Base-by-base conservation (phyloP, 2,113 vertebrate genomes). In the Emydura subglobosa region DNA sequence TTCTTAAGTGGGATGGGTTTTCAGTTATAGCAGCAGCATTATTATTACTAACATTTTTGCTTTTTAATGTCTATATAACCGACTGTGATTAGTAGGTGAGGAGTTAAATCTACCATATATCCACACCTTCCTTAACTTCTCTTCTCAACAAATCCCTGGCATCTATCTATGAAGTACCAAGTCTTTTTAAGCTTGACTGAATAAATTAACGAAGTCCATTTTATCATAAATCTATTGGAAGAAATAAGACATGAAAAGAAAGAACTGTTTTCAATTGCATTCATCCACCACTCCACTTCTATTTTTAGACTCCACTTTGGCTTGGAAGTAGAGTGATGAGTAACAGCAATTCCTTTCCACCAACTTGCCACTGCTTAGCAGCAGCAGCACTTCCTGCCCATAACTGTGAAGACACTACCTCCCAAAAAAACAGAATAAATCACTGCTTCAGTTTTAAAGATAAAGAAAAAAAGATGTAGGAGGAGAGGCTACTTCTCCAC, bases 291-390 rank as follows among this genome's bases (percentile, higher is more conserved):
- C 59, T 90, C 80, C 42, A 76, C 27, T 89, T 22, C 39, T 91
- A 89, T 87, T 95, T 94, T 97, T 91, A 96, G 89, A 88, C 81
- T 90, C 78, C 59, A 78, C 87, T 91, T 86, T 85, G 87, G 83
- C 89, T 94, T 92, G 82, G 82, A 96, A 95, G 88, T 55, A 42
- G 93, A 96, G 85, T 0, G 1, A 94, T 85, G 84, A 93, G 55
- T 93, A 96, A 95, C 79, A 91, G 55, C 85, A 90, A 96, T 55
- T 96, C 92, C 88, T 95, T 87, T 97, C 84, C 80, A 96, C 85
- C 94, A 81, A 93, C 72, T 22, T 89, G 53, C 90, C 84, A 86
- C 39, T 80, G 59, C 85, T 82, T 59, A 94, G 79, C 79, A 94
- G 90, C 6, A 85, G 83, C 19, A 57, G 49, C 22, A 95, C 85